phyloP scores from a whole-genome alignment of 1,140 invertebrate species.

The Drosophila albomicans region DNA sequence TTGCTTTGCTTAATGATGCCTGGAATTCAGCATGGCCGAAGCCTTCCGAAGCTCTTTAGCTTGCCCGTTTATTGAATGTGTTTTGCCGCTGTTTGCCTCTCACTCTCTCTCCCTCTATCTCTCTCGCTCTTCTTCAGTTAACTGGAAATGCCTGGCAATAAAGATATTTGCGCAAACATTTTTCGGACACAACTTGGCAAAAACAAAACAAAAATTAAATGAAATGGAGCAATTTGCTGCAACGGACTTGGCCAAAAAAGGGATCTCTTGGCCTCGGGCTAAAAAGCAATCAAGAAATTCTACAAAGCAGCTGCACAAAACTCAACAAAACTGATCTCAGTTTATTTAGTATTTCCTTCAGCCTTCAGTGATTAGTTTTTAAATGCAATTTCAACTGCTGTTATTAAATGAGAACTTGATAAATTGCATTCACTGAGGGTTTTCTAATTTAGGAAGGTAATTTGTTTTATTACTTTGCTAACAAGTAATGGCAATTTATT shows the following conservation, averaged over 20 bases:
- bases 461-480: too few relatives aligned
- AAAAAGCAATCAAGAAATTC: slow-evolving; percentile 33
- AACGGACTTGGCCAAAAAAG: background rate
- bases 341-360: background rate
- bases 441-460: too few relatives aligned
- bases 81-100: slow-evolving; percentile 9
- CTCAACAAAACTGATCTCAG: background rate
- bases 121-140: slow-evolving; percentile 21
- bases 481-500: too few relatives aligned
- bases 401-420: too few relatives aligned
- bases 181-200: slow-evolving; percentile 28
- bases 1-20: slow-evolving; percentile 71
- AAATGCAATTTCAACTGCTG: background rate
- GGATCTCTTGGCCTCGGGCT: background rate
- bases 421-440: too few relatives aligned
- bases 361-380: background rate
- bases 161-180: slow-evolving; percentile 76
- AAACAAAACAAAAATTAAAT: slow-evolving; percentile 24
- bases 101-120: background rate
- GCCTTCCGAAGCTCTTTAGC: slow-evolving; percentile 18
- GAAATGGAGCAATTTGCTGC: slow-evolving; percentile 76
- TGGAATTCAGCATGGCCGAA: slow-evolving; percentile 84
- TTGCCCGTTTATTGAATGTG: slow-evolving; percentile 53
- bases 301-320: background rate
- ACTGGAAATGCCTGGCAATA: slow-evolving; percentile 64